Conservation (phyloP, 2,113 vertebrate species). For the Prionailurus bengalensis region DNA sequence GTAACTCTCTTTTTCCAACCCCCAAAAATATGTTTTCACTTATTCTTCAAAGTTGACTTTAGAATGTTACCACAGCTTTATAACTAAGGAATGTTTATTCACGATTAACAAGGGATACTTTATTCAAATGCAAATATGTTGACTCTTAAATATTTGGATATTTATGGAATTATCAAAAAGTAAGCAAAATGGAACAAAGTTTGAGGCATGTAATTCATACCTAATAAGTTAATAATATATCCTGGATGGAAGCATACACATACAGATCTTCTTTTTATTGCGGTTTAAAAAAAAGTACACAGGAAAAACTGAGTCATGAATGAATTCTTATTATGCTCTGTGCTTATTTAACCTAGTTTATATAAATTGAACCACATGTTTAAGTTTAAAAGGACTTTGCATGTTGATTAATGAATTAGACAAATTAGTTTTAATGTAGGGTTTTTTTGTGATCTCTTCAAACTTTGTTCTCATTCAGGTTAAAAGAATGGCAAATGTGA, state of each 20-base stretch:
- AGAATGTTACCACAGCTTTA: constrained; percentile 78
- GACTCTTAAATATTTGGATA: constrained; percentile 75
- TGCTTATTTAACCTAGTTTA: constrained; percentile 73
- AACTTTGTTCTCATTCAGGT: constrained; percentile 61
- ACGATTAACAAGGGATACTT: constrained; percentile 74
- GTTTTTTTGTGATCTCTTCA: constrained; percentile 52
- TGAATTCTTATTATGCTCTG: constrained; percentile 69
- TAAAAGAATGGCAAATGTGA: constrained; percentile 39
- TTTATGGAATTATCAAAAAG: constrained; percentile 79
- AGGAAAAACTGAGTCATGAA: constrained; percentile 78
- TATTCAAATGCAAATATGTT: constrained; percentile 78
- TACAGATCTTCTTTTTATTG: constrained; percentile 82
- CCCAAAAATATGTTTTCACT: constrained; percentile 82
- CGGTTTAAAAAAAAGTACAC: constrained; percentile 59
- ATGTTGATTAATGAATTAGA: constrained; percentile 77
- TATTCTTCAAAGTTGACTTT: constrained; percentile 78
- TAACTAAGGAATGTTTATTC: constrained; percentile 69
- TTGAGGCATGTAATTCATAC: constrained; percentile 78
- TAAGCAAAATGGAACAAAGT: constrained; percentile 75
- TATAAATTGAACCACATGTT: constrained; percentile 81
- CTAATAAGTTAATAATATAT: constrained; percentile 81
- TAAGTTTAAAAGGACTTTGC: constrained; percentile 67
- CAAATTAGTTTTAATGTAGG: constrained; percentile 10
- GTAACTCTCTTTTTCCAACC: constrained; percentile 65
- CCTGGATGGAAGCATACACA: constrained; percentile 63